These are phyloP conservation scores for Callitettix versicolor DNA, from an alignment of 1,140 invertebrate genomes.

Conservation along the genomic window DNA sequence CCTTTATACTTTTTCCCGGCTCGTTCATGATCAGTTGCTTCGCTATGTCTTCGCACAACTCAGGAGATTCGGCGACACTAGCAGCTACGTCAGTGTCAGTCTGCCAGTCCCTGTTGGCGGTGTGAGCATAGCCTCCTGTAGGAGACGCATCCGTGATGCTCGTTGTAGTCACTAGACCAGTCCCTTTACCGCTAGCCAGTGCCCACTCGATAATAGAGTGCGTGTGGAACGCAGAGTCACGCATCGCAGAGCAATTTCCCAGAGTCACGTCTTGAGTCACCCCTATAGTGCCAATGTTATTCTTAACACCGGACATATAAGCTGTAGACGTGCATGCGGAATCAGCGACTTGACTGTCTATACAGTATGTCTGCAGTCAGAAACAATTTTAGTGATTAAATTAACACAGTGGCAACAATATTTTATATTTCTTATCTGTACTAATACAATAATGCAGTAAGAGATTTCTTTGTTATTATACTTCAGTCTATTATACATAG, in stretches of 20 bases:
- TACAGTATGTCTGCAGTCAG: constrained; percentile 72
- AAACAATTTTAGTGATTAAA: too few relatives aligned
- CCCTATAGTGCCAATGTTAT: constrained; percentile 62
- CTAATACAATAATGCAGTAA: too few relatives aligned
- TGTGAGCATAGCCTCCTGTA: constrained; percentile 42
- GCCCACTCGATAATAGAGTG: constrained; percentile 61
- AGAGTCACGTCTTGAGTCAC: constrained; percentile 52
- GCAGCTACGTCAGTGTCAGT: constrained; percentile 30
- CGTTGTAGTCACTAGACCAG: constrained; percentile 51
- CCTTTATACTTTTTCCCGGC: constrained; percentile 37
- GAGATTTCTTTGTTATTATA: too few relatives aligned
- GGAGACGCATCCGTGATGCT: constrained; percentile 49
- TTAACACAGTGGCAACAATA: too few relatives aligned
- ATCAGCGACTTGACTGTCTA: constrained; percentile 70
- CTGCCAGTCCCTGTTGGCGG: constrained; percentile 37
- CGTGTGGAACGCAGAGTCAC: constrained; percentile 40
- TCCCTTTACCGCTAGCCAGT: constrained; percentile 53
- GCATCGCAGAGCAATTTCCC: constrained; percentile 43
- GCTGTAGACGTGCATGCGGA: constrained; percentile 74
- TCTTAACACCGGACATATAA: constrained; percentile 72
- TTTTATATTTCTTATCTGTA: too few relatives aligned
- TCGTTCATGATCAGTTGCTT: constrained; percentile 34
- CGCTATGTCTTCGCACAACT: constrained; percentile 36
- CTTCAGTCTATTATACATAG: too few relatives aligned
- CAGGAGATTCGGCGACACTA: constrained; percentile 16